These are phyloP conservation scores for Oplegnathus fasciatus DNA, from an alignment of 2,113 vertebrate species.

Conservation along the genomic window DNA sequence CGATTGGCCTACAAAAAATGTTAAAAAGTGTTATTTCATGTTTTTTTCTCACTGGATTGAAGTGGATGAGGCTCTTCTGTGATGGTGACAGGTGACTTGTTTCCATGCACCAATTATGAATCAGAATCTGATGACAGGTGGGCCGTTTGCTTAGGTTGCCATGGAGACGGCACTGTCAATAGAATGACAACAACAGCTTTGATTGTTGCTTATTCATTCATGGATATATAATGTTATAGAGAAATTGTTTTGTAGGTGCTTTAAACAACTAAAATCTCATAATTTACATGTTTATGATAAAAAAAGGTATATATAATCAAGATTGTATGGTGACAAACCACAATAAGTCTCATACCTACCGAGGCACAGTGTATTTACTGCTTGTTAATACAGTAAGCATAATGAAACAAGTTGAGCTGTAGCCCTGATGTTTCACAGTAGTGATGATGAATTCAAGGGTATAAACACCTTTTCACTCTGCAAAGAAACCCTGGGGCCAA, in stretches of 20 bases:
- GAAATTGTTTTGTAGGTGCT: not conserved
- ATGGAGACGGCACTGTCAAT: not conserved
- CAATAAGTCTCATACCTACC: not conserved
- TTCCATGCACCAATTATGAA: not conserved
- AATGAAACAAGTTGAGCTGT: not conserved
- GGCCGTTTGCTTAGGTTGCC: not conserved
- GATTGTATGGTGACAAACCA: not conserved
- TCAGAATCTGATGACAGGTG: not conserved
- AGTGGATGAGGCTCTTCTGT: not conserved
- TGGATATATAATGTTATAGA: no score
- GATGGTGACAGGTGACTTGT: not conserved
- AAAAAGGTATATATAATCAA: not conserved
- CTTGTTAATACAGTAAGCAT: not conserved
- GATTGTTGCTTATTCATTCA: not conserved
- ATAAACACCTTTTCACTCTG: constrained; percentile 7
- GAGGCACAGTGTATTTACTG: not conserved
- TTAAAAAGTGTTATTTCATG: no score
- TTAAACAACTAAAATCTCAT: no score
- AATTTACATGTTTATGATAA: not conserved
- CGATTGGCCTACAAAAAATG: no score
- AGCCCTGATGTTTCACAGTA: not conserved
- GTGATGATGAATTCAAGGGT: not conserved
- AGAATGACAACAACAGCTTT: no score
- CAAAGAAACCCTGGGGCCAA: no score
- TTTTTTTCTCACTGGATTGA: not conserved